These are phyloP conservation scores for Xylocopa sonorina DNA, from an alignment of 1,140 invertebrate species.

Conservation along the genomic window DNA sequence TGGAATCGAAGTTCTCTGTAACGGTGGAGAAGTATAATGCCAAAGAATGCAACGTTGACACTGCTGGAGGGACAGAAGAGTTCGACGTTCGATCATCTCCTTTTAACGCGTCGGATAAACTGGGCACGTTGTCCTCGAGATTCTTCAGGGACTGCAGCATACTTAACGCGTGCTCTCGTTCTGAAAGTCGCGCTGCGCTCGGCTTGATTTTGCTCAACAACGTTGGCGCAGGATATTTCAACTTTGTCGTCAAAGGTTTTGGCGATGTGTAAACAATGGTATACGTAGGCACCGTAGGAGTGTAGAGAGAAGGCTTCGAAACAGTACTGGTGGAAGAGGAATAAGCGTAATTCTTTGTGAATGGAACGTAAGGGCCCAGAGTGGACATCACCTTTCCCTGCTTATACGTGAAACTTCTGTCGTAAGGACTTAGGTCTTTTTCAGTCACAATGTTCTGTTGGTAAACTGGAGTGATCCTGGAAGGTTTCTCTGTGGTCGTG, in stretches of 20 bases:
- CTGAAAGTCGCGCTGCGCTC: constrained; percentile 44
- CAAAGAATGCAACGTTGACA: constrained; percentile 88
- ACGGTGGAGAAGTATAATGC: constrained; percentile 90
- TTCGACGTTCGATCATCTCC: constrained; percentile 5
- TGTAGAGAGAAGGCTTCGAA: constrained; percentile 67
- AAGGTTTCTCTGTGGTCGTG: constrained; percentile 73
- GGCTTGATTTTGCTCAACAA: not conserved
- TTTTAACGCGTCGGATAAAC: constrained; percentile 39
- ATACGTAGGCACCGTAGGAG: constrained; percentile 69
- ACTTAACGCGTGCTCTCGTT: constrained; percentile 77
- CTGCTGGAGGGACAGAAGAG: constrained; percentile 82
- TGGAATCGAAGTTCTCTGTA: constrained; percentile 84
- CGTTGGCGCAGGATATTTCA: constrained; percentile 53
- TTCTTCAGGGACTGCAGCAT: constrained; percentile 78
- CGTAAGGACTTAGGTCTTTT: constrained; percentile 72
- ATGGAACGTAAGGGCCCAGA: constrained; percentile 76
- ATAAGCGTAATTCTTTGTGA: constrained; percentile 78
- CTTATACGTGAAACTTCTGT: constrained; percentile 74
- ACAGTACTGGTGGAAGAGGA: constrained; percentile 58
- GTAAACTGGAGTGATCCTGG: constrained; percentile 53
- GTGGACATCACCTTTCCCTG: constrained; percentile 75
- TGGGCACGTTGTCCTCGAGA: constrained; percentile 71
- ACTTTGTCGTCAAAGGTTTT: constrained; percentile 63
- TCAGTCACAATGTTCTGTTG: constrained; percentile 51
- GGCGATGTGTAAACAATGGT: constrained; percentile 4